A percentile compares a stretch with the other conserved stretches of the same genome.
Evolutionary conservation across 2,113 vertebrate genomes (phyloP).

Genomic region (Rattus rattus): DNA sequence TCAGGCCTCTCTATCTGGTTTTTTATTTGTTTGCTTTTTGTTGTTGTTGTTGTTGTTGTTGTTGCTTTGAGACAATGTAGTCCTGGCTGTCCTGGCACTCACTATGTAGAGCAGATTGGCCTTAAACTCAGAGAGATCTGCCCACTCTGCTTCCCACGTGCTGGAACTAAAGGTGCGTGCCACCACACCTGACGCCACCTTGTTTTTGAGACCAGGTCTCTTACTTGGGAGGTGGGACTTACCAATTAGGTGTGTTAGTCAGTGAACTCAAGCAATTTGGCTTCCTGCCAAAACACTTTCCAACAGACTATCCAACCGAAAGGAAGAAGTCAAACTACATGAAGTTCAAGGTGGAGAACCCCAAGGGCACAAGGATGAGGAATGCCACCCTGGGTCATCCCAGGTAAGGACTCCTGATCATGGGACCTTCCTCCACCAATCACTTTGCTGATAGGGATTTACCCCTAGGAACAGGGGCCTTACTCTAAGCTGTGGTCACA

Average conservation of each 20-base stretch:
- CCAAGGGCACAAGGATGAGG: not conserved
- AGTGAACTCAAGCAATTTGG: too few species aligned
- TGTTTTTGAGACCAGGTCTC: not conserved
- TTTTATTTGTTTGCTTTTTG: not conserved
- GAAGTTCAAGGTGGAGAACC: not conserved
- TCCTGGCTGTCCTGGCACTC: not conserved
- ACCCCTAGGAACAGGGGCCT: not conserved
- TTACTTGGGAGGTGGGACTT: not conserved
- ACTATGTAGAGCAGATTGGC: not conserved
- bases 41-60: too few species aligned
- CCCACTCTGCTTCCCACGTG: not conserved
- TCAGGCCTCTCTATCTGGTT: not conserved
- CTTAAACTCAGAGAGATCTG: not conserved
- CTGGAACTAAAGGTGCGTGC: not conserved
- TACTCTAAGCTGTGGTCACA: not conserved
- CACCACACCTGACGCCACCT: not conserved
- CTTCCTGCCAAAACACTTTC: not conserved
- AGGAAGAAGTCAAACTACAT: not conserved
- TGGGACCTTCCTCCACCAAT: not conserved
- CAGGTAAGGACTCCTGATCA: not conserved
- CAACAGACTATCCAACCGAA: not conserved
- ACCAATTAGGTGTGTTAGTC: not conserved
- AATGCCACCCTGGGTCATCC: not conserved
- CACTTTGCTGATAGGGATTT: not conserved
- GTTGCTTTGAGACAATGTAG: not conserved